Evolutionary conservation across 2,113 vertebrate genomes (phyloP), one percentile per base, ranked within the genome.

Genomic region (Odocoileus virginianus): DNA sequence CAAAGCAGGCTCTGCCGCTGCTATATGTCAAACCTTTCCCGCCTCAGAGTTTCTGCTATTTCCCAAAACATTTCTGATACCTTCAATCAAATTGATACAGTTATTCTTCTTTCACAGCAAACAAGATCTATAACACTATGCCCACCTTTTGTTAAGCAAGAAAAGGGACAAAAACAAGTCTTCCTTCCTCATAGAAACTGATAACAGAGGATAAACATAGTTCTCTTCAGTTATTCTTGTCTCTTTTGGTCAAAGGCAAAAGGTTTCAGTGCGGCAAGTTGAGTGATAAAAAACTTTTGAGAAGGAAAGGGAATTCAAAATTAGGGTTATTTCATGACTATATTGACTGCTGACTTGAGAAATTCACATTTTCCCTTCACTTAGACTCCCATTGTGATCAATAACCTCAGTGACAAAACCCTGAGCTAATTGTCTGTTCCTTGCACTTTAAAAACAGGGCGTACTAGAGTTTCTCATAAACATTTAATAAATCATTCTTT

Each of bases 281-380:
- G 74, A 71, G 76, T 96, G 79, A 94, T 96, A 89, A 97, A 96
- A 95, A 96, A 98, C 87, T 97, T 97, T 81, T 71, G 74, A 92
- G 64, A 97, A 96, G 87, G 76, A 97, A 93, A 86, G 40, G 2
- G 83, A 97, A 98, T 98, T 94, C 89, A 97, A 89, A 97, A 93
- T 96, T 90, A 94, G 91, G 25, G 33, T 81, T 89, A 92, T 97
- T 98, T 97, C 67, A 92, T 97, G 84, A 85, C 52, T 45, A 64
- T 7, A 28, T 33, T n/a, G 60, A 45, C 54, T 55, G 78, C 84
- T 94, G n/a, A 55, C n/a, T 93, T 83, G 25, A 67, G 84, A 95
- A 92, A 95, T 28, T 96, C 12, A 83, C 19, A 5, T 47, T 30
- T 84, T 90, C 5, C 58, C 45, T 76, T 28, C 96, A 97, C 86